Evolutionary conservation across 2,888 invertebrate genomes (phyloP).

Genomic region (Morpho deidamia): DNA sequence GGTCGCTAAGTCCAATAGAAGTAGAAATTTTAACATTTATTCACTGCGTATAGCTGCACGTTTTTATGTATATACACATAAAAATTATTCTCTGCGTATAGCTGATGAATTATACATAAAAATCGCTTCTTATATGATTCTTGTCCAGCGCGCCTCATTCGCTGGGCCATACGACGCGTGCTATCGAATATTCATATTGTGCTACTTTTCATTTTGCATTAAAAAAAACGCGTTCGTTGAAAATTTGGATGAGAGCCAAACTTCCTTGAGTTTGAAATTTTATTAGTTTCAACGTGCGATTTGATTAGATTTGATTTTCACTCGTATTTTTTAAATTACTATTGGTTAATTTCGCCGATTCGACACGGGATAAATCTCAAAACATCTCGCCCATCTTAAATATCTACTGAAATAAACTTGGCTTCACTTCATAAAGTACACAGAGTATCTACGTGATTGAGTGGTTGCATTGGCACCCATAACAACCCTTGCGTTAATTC

Average conservation of each 20-base stretch:
- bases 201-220: conserved; percentile 37
- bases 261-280: conserved; percentile 20
- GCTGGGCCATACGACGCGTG: conserved; percentile 55
- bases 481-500: too few species aligned
- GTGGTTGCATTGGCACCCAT: too few species aligned
- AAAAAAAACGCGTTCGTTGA: conserved; percentile 46
- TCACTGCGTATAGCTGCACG: too few species aligned
- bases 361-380: conserved; percentile 10
- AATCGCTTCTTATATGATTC: conserved; percentile 3
- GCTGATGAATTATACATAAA: background rate
- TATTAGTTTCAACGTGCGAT: conserved; percentile 20
- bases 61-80: background rate
- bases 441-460: too few species aligned
- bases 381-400: conserved; percentile 6
- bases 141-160: conserved; percentile 30
- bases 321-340: conserved; percentile 13
- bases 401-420: conserved; percentile 5
- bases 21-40: too few species aligned
- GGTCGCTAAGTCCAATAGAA: too few species aligned
- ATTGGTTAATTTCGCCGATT: conserved; percentile 15
- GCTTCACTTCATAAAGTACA: background rate
- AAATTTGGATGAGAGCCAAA: conserved; percentile 63
- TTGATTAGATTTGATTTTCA: conserved; percentile 21
- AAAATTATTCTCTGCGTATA: background rate
- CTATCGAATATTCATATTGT: conserved; percentile 65